Percentiles rank a stretch among this genome's conserved stretches.
Evolutionary conservation across 2,888 invertebrate species (phyloP).

Genomic region (Cantharis flavilabris): DNA sequence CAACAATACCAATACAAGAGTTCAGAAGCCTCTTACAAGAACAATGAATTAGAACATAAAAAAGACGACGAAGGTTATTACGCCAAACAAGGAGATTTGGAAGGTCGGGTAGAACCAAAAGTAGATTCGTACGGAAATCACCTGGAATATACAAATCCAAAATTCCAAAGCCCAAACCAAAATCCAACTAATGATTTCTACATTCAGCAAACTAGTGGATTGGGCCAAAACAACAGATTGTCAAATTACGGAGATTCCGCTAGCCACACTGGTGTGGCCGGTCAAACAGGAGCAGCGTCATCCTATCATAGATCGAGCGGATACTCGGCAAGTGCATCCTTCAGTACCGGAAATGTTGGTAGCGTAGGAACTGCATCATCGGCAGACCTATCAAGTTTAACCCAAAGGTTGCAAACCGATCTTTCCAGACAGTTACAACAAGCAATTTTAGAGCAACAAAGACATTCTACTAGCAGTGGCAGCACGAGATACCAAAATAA

Average conservation of each 20-base stretch:
- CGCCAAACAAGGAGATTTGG: constrained; percentile 51
- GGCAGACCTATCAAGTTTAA: background rate
- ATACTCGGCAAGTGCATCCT: background rate
- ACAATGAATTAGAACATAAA: constrained; percentile 53
- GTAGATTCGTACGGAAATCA: constrained; percentile 51
- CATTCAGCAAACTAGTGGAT: constrained; percentile 12
- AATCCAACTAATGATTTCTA: constrained; percentile 21
- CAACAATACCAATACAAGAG: constrained; percentile 53
- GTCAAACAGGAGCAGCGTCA: background rate
- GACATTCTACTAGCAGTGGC: constrained; percentile 8
- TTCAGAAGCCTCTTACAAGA: constrained; percentile 49
- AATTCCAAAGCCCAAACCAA: constrained; percentile 19
- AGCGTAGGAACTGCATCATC: background rate
- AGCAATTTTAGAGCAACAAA: constrained; percentile 34
- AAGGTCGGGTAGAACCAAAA: constrained; percentile 46
- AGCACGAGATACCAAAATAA: constrained; percentile 23
- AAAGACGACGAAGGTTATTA: constrained; percentile 53
- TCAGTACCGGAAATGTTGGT: background rate
- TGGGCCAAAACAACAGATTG: background rate
- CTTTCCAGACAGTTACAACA: constrained; percentile 45
- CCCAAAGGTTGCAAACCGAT: constrained; percentile 41
- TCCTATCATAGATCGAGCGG: background rate
- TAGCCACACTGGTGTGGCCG: background rate
- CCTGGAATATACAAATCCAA: constrained; percentile 52
- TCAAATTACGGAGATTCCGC: background rate